phyloP scores from a whole-genome alignment of 2,113 vertebrate genomes.

The Cervus canadensis region DNA sequence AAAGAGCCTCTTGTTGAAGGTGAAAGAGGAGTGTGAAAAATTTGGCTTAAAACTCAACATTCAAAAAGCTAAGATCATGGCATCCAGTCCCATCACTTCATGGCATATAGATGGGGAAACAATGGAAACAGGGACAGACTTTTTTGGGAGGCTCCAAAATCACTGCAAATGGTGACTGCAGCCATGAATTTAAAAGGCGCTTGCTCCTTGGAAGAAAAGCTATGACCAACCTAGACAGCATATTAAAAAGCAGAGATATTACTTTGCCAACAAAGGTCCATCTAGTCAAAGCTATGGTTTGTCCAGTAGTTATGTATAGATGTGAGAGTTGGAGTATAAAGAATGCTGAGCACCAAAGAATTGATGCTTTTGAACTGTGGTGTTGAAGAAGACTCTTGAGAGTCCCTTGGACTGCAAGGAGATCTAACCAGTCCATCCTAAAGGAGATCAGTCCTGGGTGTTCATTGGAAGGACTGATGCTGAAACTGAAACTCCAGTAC shows the following conservation, averaged over 20 bases:
- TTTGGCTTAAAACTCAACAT: background rate
- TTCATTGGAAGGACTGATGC: background rate
- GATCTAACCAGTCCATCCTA: background rate
- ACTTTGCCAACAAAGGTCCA: background rate
- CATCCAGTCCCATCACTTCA: background rate
- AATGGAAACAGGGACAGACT: background rate
- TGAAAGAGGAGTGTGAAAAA: background rate
- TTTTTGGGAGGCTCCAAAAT: background rate
- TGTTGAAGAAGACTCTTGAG: background rate
- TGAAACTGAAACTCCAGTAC: background rate
- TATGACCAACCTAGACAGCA: background rate
- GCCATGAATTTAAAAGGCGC: background rate
- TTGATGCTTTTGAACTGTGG: background rate
- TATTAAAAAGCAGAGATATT: background rate
- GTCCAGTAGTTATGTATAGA: background rate
- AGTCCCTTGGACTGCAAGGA: background rate
- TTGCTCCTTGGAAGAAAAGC: background rate
- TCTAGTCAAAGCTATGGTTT: background rate
- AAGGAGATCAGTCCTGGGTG: background rate
- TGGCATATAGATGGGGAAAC: background rate
- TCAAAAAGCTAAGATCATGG: background rate
- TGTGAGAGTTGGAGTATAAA: background rate
- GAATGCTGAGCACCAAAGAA: background rate
- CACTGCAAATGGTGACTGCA: background rate
- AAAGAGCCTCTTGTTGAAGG: background rate